Evolutionary conservation across 1,140 invertebrate species (phyloP).

Genomic region (Neotoxoptera formosana): DNA sequence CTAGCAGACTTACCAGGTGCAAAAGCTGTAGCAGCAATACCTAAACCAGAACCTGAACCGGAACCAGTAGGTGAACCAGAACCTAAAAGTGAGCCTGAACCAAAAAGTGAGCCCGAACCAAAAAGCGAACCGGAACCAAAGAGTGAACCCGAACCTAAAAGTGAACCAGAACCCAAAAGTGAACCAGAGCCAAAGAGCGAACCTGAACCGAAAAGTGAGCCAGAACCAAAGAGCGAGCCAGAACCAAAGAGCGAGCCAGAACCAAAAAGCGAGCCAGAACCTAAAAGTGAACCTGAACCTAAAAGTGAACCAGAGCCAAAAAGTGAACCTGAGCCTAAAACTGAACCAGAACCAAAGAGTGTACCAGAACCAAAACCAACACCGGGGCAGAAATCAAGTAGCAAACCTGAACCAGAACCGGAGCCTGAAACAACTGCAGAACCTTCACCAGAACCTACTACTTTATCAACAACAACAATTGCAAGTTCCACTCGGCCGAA

Average conservation of each 20-base stretch:
- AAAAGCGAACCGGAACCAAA: slow-evolving; percentile 63
- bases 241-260: slow-evolving; percentile 66
- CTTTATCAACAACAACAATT: slow-evolving; percentile 6
- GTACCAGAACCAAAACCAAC: slow-evolving; percentile 62
- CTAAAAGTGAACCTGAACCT: slow-evolving; percentile 62
- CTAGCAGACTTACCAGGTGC: slow-evolving; percentile 63
- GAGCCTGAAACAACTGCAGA: slow-evolving; percentile 64
- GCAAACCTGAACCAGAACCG: slow-evolving; percentile 62
- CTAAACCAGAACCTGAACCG: slow-evolving; percentile 64
- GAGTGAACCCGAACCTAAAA: slow-evolving; percentile 66
- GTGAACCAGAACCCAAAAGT: slow-evolving; percentile 66
- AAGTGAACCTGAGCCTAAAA: slow-evolving; percentile 65
- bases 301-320: slow-evolving; percentile 62
- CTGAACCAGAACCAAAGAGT: slow-evolving; percentile 63
- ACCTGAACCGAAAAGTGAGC: slow-evolving; percentile 65
- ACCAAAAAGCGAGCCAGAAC: slow-evolving; percentile 63
- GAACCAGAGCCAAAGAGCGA: slow-evolving; percentile 65
- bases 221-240: slow-evolving; percentile 63
- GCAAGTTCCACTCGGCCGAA: slow-evolving; percentile 48
- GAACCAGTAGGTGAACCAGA: slow-evolving; percentile 63
- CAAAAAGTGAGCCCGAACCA: slow-evolving; percentile 62
- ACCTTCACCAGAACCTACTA: slow-evolving; percentile 65
- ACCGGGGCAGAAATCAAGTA: slow-evolving; percentile 53
- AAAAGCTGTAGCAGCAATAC: slow-evolving; percentile 64
- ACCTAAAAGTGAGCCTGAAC: slow-evolving; percentile 64